These are phyloP conservation scores for Terrapene triunguis DNA, from an alignment of 2,113 vertebrate genomes.

Conservation along the genomic window DNA sequence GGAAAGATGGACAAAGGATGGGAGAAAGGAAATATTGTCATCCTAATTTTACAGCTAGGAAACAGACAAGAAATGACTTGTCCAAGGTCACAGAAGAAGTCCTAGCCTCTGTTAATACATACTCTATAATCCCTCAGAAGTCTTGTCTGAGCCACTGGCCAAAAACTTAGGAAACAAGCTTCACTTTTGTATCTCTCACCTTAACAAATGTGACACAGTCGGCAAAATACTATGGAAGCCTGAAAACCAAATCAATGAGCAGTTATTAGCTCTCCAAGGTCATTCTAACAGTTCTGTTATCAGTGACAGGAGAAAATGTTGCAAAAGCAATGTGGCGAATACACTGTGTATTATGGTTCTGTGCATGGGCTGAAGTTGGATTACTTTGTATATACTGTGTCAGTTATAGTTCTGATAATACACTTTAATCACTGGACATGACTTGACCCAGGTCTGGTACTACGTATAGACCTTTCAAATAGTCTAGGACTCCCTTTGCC, in stretches of 20 bases:
- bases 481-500: conserved; percentile 43
- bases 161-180: background rate
- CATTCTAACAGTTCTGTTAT: conserved; percentile 49
- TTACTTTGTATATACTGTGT: conserved; percentile 35
- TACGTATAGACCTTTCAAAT: conserved; percentile 47
- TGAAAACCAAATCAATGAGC: conserved; percentile 57
- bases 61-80: background rate
- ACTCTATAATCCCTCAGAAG: background rate
- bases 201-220: background rate
- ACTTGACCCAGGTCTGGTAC: conserved; percentile 27
- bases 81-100: background rate
- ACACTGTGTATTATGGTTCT: background rate
- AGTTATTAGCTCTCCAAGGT: conserved; percentile 64
- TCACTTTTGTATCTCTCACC: background rate
- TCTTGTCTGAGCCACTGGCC: background rate
- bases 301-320: conserved; percentile 45
- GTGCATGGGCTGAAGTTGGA: conserved; percentile 39
- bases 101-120: background rate
- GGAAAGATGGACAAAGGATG: background rate
- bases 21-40: background rate
- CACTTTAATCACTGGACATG: background rate
- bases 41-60: background rate
- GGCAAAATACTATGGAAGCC: conserved; percentile 15
- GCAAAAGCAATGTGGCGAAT: conserved; percentile 51
- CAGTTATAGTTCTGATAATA: conserved; percentile 42